Base-by-base conservation (phyloP, 2,888 invertebrate genomes). In the Pteria penguin region DNA sequence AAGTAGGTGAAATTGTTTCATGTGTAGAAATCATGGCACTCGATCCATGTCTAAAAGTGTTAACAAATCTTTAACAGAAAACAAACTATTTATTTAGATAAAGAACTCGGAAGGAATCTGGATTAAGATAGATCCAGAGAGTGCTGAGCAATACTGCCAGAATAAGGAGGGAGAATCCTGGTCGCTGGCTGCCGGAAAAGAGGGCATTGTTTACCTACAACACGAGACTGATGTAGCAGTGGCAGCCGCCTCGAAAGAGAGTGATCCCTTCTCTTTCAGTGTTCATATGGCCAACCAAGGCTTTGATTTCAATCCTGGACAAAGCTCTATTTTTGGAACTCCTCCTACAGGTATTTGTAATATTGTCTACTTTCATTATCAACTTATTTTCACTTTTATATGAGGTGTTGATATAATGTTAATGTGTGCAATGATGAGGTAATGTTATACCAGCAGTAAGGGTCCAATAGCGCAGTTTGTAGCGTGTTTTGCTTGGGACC, bases 61-160 rank as follows among this genome's bases (percentile, higher is more conserved):
- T 55, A 8, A n/a, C 24, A 18, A 8, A 55, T 55, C 29, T 62
- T 52, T 45, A 26, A n/a, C 5, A 67, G n/a, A n/a, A n/a, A n/a
- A n/a, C n/a, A n/a, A n/a, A n/a, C n/a, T n/a, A n/a, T n/a, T n/a
- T n/a, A n/a, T 75, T 26, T 75, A 97, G 96, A 94, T 97, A 83
- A 95, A 96, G 86, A 99, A 99, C 92, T 96, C 96, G 86, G 99
- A 99, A 90, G 99, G 99, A 0, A 95, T 96, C 0, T 99, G 99
- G 99, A 94, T 99, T 72, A 94, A 97, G 29, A 93, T 99, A 77
- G 96, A 96, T 76, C 94, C 95, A 0, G 97, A 97, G 81, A 92
- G 91, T 60, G 94, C 94, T 70, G 93, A 94, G 73, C 94, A 94
- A 87, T 95, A 94, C 91, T 95, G 95, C 84, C 95, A 95, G 86